Evolutionary conservation across 2,888 invertebrate genomes (phyloP).

Genomic region (Dromius quadrimaculatus): DNA sequence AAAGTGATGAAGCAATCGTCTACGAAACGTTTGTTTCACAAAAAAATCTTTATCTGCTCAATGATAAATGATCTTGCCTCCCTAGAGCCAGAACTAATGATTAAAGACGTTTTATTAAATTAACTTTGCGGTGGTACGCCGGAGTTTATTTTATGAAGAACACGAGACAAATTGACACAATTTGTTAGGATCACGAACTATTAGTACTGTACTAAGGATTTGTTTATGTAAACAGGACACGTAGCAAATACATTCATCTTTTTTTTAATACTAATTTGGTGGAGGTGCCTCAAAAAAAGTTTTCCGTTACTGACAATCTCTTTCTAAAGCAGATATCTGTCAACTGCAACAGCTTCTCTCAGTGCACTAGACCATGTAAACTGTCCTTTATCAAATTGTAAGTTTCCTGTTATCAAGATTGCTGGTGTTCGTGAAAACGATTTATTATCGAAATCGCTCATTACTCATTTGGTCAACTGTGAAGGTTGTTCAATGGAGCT

Average conservation of each 20-base stretch:
- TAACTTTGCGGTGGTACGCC: conserved; percentile 29
- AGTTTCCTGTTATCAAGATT: conserved; percentile 47
- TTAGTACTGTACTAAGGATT: conserved; percentile 23
- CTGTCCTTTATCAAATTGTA: conserved; percentile 46
- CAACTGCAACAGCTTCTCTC: too few species aligned
- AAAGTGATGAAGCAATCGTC: too few species aligned
- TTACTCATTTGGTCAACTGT: conserved; percentile 51
- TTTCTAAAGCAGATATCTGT: too few species aligned
- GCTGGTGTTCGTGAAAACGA: conserved; percentile 47
- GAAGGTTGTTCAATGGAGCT: too few species aligned
- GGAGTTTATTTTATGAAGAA: conserved; percentile 49
- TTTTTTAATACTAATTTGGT: conserved; percentile 42
- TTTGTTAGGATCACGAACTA: conserved; percentile 46
- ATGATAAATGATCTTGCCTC: not conserved
- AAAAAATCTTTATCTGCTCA: too few species aligned
- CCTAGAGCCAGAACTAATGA: conserved; percentile 33
- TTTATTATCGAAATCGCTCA: conserved; percentile 51
- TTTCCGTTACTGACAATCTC: too few species aligned
- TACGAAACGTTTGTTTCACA: too few species aligned
- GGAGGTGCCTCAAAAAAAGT: too few species aligned
- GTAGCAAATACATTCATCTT: too few species aligned
- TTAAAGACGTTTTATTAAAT: conserved; percentile 49
- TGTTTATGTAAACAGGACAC: conserved; percentile 46
- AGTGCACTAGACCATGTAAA: conserved; percentile 46
- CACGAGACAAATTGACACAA: conserved; percentile 48